These are phyloP conservation scores for Poeciliopsis infans DNA, from an alignment of 2,797 vertebrate species.

Conservation along the genomic window DNA sequence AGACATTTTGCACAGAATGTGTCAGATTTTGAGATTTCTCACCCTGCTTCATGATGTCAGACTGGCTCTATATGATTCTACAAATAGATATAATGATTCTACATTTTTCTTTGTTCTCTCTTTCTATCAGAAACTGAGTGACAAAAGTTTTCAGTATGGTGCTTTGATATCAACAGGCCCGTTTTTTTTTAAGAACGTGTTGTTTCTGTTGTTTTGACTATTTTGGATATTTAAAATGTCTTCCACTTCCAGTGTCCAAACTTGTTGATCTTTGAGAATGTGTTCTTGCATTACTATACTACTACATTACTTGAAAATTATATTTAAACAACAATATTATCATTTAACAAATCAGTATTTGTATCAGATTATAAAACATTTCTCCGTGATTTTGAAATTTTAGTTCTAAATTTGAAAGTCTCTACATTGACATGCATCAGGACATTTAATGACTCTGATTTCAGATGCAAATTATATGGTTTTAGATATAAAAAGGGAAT, in stretches of 20 bases:
- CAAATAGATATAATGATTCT: background rate
- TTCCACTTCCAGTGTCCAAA: no score
- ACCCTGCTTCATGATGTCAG: background rate
- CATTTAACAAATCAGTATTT: background rate
- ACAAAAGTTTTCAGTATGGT: no score
- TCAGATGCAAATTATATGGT: background rate
- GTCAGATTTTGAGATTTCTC: background rate
- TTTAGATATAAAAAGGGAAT: background rate
- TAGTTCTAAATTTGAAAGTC: background rate
- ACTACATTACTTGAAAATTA: no score
- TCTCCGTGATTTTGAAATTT: background rate
- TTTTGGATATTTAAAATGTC: no score
- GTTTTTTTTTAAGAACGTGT: no score
- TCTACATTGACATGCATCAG: background rate
- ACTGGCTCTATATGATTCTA: background rate
- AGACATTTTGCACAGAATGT: background rate
- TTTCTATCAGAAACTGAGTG: no score
- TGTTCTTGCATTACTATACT: no score
- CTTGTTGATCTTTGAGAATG: no score
- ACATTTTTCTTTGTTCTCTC: no score
- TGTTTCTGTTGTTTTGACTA: no score
- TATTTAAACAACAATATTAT: no score
- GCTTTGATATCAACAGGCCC: no score
- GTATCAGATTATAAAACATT: background rate
- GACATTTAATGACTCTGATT: background rate